phyloP scores from a whole-genome alignment of 1,140 invertebrate species.

The Neuroterus valhalla region DNA sequence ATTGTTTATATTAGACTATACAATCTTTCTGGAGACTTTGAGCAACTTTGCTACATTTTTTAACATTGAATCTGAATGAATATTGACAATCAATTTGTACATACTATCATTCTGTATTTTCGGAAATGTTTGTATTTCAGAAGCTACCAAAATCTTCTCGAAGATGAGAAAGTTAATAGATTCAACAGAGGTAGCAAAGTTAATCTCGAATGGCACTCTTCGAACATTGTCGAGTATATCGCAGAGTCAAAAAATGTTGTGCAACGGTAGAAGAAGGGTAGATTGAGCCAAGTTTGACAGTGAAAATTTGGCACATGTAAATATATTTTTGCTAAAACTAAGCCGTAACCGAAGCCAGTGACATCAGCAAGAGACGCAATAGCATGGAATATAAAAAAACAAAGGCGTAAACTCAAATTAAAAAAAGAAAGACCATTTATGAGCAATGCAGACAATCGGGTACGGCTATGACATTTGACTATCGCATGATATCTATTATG shows the following conservation, averaged over 20 bases:
- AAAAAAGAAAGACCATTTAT: not conserved
- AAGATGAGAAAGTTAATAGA: not conserved
- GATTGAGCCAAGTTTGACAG: slow-evolving; percentile 51
- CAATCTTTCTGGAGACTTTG: too few relatives aligned
- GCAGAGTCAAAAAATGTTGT: slow-evolving; percentile 44
- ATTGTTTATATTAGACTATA: too few relatives aligned
- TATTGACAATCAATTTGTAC: too few relatives aligned
- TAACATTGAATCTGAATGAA: too few relatives aligned
- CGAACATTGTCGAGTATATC: slow-evolving; percentile 54
- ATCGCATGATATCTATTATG: not conserved
- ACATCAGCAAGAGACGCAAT: not conserved
- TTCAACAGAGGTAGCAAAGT: not conserved
- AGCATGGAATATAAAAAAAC: not conserved
- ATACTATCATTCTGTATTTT: too few relatives aligned
- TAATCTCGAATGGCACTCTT: slow-evolving; percentile 7
- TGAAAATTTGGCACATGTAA: slow-evolving; percentile 55
- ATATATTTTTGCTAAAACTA: not conserved
- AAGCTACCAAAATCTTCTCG: not conserved
- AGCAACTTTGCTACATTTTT: too few relatives aligned
- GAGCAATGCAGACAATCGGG: slow-evolving; percentile 1
- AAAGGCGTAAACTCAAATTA: not conserved
- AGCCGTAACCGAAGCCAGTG: not conserved
- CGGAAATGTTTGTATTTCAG: not conserved
- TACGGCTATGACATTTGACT: slow-evolving; percentile 6
- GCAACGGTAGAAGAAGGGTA: not conserved